These are phyloP conservation scores for Hypotaenidia okinawae DNA, from an alignment of 2,797 vertebrate species.

Conservation along the genomic window DNA sequence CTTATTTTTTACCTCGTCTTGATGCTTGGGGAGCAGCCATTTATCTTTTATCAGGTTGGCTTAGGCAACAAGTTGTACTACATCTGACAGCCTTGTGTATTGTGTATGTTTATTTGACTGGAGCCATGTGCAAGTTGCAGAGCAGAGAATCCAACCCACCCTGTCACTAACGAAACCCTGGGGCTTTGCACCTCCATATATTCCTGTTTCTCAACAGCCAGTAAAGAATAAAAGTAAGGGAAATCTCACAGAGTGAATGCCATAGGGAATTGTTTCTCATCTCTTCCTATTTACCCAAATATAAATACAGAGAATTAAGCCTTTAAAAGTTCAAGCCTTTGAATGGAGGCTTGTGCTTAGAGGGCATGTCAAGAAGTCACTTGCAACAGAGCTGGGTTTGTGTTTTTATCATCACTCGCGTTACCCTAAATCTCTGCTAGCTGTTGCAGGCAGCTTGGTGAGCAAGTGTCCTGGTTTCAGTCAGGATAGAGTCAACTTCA, in stretches of 20 bases:
- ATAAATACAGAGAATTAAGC: background rate
- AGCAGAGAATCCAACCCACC: background rate
- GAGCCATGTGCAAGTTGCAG: background rate
- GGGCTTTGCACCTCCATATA: background rate
- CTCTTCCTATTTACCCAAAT: background rate
- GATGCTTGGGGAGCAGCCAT: background rate
- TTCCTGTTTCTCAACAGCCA: background rate
- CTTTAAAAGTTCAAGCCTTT: constrained; percentile 18
- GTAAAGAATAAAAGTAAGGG: background rate
- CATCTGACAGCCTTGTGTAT: background rate
- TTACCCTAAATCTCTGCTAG: constrained; percentile 50
- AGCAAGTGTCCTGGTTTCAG: too few relatives aligned
- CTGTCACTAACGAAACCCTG: background rate
- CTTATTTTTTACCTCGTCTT: background rate
- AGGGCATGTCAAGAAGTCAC: constrained; percentile 50
- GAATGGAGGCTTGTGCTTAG: constrained; percentile 10
- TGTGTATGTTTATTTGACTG: background rate
- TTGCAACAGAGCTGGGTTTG: constrained; percentile 18
- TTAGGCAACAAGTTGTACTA: background rate
- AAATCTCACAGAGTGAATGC: background rate
- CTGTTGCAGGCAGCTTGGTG: constrained; percentile 15
- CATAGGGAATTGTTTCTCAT: constrained; percentile 15
- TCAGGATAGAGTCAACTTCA: too few relatives aligned
- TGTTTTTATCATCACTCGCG: constrained; percentile 7
- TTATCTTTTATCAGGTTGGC: background rate